Evolutionary conservation across 2,797 vertebrate species (phyloP).

Genomic region (Borostomias antarcticus): DNA sequence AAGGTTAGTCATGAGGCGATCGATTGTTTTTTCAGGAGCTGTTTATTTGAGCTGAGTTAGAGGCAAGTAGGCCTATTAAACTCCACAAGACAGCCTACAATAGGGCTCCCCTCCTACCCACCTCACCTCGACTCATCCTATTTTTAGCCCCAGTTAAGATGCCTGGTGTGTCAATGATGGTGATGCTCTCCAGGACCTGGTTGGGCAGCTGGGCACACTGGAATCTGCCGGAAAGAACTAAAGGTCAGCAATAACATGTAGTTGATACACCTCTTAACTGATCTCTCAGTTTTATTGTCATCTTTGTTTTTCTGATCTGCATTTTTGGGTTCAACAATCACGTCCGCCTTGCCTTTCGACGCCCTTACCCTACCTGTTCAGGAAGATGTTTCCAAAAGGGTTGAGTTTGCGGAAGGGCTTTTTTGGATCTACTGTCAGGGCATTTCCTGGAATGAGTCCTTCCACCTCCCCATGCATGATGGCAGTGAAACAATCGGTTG

Average conservation of each 20-base stretch:
- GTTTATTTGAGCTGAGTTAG: not conserved
- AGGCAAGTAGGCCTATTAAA: not conserved
- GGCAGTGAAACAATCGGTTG: constrained; percentile 89
- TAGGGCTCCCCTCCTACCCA: not conserved
- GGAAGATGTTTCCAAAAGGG: constrained; percentile 87
- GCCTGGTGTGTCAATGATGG: constrained; percentile 86
- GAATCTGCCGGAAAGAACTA: constrained; percentile 69
- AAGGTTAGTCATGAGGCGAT: not conserved
- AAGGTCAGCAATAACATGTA: not conserved
- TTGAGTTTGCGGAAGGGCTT: constrained; percentile 90
- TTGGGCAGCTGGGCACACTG: constrained; percentile 86
- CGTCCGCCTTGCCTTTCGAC: not conserved
- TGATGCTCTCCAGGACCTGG: constrained; percentile 86
- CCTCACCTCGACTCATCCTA: constrained; percentile 82
- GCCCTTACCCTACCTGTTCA: constrained; percentile 80
- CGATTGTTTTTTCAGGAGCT: not conserved
- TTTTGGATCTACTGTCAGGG: constrained; percentile 85
- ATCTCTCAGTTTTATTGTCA: not conserved
- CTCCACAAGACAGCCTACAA: not conserved
- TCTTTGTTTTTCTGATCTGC: not conserved
- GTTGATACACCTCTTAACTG: not conserved
- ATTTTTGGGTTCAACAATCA: not conserved
- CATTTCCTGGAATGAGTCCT: constrained; percentile 85
- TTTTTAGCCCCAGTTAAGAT: constrained; percentile 84
- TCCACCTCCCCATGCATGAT: constrained; percentile 86